phyloP scores from a whole-genome alignment of 2,888 invertebrate species.

The Geotrupes spiniger region DNA sequence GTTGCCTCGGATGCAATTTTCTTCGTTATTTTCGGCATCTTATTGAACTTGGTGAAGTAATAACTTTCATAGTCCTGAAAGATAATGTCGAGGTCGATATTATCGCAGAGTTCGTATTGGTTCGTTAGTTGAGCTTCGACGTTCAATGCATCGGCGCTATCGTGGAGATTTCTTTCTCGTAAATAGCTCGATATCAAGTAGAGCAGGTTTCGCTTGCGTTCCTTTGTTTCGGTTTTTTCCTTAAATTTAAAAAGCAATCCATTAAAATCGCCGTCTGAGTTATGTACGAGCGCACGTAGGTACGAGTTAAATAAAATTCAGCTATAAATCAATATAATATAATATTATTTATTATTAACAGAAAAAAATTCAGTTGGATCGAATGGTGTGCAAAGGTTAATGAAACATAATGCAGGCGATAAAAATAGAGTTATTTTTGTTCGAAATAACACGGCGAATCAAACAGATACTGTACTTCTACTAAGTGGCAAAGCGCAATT shows the following conservation, averaged over 20 bases:
- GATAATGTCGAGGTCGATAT: constrained; percentile 84
- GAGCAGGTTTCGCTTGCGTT: constrained; percentile 54
- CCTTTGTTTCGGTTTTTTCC: constrained; percentile 42
- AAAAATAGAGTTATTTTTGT: too few species aligned
- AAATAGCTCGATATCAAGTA: constrained; percentile 69
- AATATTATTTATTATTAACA: too few species aligned
- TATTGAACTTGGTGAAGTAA: constrained; percentile 81
- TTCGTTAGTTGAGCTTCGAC: constrained; percentile 71
- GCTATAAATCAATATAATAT: too few species aligned
- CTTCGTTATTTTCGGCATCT: constrained; percentile 78
- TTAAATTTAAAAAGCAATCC: constrained; percentile 18
- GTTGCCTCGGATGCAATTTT: constrained; percentile 39
- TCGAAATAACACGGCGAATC: too few species aligned
- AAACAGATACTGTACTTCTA: too few species aligned
- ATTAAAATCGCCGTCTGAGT: too few species aligned
- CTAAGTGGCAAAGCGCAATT: too few species aligned
- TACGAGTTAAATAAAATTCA: too few species aligned
- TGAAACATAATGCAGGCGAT: too few species aligned
- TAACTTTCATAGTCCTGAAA: constrained; percentile 87
- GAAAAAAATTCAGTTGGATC: too few species aligned
- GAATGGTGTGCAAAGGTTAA: too few species aligned
- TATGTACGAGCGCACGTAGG: too few species aligned
- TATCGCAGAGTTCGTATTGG: constrained; percentile 80
- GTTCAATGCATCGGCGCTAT: constrained; percentile 63
- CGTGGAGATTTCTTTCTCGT: constrained; percentile 62